Conservation (phyloP, 2,888 invertebrate genomes). For the Trichacis sp. region DNA sequence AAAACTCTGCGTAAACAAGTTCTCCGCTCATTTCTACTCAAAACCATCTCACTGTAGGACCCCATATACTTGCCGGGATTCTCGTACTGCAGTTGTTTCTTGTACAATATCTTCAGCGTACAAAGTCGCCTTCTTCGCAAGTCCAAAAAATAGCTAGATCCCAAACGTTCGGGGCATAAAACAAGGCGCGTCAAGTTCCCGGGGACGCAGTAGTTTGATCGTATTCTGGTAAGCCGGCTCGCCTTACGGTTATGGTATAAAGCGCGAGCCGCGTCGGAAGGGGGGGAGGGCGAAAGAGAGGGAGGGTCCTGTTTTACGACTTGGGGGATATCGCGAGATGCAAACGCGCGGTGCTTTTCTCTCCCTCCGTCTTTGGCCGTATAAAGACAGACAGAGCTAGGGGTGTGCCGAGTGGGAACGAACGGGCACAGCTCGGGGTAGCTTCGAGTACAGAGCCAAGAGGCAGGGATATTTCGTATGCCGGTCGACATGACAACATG, state of each 20-base stretch:
- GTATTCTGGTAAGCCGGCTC: background rate
- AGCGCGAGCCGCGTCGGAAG: too few species aligned
- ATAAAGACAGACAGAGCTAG: constrained; percentile 34
- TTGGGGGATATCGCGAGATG: constrained; percentile 19
- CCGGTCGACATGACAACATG: constrained; percentile 67
- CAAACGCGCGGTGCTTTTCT: constrained; percentile 19
- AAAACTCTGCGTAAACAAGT: too few species aligned
- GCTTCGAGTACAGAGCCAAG: too few species aligned
- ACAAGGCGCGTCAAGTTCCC: constrained; percentile 5
- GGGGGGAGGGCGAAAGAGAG: too few species aligned
- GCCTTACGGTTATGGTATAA: too few species aligned
- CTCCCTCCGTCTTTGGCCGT: constrained; percentile 39
- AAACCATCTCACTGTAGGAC: too few species aligned
- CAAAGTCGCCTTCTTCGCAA: too few species aligned
- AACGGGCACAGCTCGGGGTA: constrained; percentile 20
- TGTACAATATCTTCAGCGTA: too few species aligned
- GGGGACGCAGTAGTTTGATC: background rate
- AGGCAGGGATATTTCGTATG: constrained; percentile 61
- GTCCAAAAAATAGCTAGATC: too few species aligned
- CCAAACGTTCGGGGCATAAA: background rate
- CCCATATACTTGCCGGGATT: too few species aligned
- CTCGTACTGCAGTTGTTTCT: too few species aligned
- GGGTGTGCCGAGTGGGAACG: constrained; percentile 33
- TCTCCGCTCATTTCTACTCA: too few species aligned
- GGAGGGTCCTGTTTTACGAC: constrained; percentile 1